Evolutionary conservation across 2,888 invertebrate genomes (phyloP).

Genomic region (Aelia acuminata): DNA sequence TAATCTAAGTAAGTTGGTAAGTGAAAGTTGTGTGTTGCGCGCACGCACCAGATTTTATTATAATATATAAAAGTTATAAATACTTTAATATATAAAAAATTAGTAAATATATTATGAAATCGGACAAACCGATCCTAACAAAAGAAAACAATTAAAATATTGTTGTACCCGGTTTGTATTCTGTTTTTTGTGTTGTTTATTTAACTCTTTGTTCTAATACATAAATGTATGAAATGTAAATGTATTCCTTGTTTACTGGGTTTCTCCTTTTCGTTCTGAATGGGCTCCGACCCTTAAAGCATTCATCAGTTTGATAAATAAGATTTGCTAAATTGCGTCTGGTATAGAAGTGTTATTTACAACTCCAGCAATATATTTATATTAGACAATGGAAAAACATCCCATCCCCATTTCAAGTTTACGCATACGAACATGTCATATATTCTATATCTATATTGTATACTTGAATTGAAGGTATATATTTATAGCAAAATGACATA

Average conservation of each 20-base stretch:
- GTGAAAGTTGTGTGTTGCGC: no score
- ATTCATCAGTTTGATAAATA: background rate
- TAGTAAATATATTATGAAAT: no score
- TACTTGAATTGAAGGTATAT: background rate
- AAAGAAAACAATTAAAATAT: no score
- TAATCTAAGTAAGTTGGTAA: no score
- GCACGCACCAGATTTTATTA: no score
- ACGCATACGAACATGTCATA: background rate
- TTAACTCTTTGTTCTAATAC: background rate
- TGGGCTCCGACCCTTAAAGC: background rate
- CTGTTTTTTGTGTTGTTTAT: background rate
- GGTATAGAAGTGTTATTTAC: background rate
- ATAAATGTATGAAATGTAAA: conserved; percentile 30
- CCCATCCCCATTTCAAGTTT: background rate
- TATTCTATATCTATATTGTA: background rate
- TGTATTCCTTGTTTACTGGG: background rate
- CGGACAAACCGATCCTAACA: no score
- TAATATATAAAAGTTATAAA: no score
- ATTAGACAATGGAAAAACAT: background rate
- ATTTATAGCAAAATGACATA: no score
- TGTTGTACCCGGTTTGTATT: background rate
- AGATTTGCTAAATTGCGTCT: background rate
- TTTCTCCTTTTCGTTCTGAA: background rate
- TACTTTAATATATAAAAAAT: no score
- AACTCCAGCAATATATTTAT: background rate